phyloP scores from a whole-genome alignment of 2,888 invertebrate species.

The Scaeva pyrastri region DNA sequence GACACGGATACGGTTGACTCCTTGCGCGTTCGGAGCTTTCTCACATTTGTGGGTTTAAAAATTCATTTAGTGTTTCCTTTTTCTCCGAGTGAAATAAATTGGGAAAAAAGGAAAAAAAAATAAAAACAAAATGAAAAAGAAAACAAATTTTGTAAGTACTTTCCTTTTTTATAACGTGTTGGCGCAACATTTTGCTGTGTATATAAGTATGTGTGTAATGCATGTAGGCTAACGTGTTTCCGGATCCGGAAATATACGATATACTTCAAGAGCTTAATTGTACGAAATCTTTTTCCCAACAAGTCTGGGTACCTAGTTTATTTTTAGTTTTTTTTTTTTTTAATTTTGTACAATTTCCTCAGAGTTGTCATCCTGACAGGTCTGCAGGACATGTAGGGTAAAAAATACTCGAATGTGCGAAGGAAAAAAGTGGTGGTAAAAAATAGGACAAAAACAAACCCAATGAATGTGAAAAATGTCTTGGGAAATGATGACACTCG shows the following conservation, averaged over 20 bases:
- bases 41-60: conserved; percentile 28
- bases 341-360: neutral
- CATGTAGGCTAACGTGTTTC: conserved; percentile 28
- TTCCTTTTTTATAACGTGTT: neutral
- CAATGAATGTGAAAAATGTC: conserved; percentile 5
- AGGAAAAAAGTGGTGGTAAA: neutral
- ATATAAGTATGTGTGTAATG: too few relatives aligned
- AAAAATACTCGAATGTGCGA: neutral
- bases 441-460: neutral
- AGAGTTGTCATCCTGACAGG: neutral
- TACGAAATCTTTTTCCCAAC: conserved; percentile 12
- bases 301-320: neutral
- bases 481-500: conserved; percentile 7
- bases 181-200: conserved; percentile 30
- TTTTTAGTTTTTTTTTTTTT: conserved; percentile 14
- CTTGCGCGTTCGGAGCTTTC: conserved; percentile 27
- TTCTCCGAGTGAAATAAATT: conserved; percentile 15
- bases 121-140: neutral
- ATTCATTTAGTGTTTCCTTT: conserved; percentile 41
- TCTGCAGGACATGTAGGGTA: neutral
- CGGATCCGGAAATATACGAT: conserved; percentile 32
- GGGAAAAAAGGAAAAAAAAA: neutral
- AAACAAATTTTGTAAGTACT: neutral
- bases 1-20: too few relatives aligned
- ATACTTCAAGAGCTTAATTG: conserved; percentile 35